A percentile compares a stretch with the other conserved stretches of the same genome.
phyloP scores from a whole-genome alignment of 2,113 vertebrate genomes.

The Carlito syrichta region DNA sequence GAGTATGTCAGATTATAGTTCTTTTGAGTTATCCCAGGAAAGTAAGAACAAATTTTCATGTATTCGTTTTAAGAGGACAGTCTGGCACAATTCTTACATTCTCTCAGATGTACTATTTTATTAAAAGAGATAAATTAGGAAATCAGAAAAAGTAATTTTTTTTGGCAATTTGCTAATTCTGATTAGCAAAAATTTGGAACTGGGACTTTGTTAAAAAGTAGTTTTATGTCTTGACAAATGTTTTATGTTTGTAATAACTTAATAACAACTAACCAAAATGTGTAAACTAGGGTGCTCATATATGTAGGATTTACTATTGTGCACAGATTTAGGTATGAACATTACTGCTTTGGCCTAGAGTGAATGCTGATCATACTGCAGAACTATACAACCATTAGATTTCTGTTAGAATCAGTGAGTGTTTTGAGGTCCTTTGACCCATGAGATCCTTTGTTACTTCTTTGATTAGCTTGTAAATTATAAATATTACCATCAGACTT shows the following conservation, averaged over 20 bases:
- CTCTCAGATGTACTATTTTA: neutral
- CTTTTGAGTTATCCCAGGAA: neutral
- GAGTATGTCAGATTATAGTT: neutral
- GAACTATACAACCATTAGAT: neutral
- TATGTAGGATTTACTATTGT: neutral
- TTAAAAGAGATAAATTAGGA: neutral
- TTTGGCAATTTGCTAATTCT: slow-evolving; percentile 24
- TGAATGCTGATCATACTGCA: neutral
- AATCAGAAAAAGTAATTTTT: slow-evolving; percentile 26
- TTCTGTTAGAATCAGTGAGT: neutral
- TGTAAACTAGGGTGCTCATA: neutral
- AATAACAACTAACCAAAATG: neutral
- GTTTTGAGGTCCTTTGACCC: slow-evolving; percentile 10
- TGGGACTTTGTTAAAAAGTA: neutral
- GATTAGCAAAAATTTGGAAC: slow-evolving; percentile 17
- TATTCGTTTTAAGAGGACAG: neutral
- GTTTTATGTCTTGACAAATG: slow-evolving; percentile 9
- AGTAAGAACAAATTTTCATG: neutral
- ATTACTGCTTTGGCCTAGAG: neutral
- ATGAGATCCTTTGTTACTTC: neutral
- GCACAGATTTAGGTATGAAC: neutral
- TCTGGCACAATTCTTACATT: neutral
- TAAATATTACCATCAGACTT: neutral
- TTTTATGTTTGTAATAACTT: slow-evolving; percentile 46
- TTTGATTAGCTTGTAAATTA: neutral